These are phyloP conservation scores for Toxostoma redivivum DNA, from an alignment of 2,113 vertebrate species.

Conservation along the genomic window DNA sequence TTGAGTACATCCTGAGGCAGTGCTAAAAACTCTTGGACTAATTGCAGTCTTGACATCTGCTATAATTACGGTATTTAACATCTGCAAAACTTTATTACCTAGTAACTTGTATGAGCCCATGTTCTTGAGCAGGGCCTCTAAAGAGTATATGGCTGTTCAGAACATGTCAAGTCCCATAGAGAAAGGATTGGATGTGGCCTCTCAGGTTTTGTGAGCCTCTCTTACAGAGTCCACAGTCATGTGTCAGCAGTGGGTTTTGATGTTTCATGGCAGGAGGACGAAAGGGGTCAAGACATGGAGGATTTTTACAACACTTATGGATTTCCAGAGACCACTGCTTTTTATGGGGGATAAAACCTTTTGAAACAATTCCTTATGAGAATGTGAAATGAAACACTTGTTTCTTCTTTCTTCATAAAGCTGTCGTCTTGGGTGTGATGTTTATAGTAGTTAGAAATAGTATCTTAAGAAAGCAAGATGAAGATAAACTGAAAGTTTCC, in stretches of 20 bases:
- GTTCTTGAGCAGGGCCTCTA: not conserved
- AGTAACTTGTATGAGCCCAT: not conserved
- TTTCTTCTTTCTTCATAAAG: not conserved
- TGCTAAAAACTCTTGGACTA: not conserved
- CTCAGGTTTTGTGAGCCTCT: rapidly evolving
- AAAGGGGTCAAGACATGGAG: not conserved
- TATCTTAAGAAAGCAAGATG: not conserved
- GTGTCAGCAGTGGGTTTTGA: not conserved
- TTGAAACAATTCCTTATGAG: not conserved
- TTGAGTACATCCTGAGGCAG: not conserved
- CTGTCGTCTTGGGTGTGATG: not conserved
- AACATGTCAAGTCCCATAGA: not conserved
- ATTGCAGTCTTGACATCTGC: not conserved
- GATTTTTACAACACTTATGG: not conserved
- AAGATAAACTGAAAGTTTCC: not conserved
- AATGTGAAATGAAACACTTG: not conserved
- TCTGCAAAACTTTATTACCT: not conserved
- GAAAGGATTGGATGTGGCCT: not conserved
- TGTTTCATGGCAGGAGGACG: not conserved
- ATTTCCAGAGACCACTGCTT: not conserved
- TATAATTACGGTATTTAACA: not conserved
- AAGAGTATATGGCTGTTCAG: not conserved
- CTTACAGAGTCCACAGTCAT: not conserved
- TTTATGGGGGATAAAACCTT: not conserved
- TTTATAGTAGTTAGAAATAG: not conserved